Conservation (phyloP, 2,113 vertebrate genomes). For the Psephotus haematonotus region DNA sequence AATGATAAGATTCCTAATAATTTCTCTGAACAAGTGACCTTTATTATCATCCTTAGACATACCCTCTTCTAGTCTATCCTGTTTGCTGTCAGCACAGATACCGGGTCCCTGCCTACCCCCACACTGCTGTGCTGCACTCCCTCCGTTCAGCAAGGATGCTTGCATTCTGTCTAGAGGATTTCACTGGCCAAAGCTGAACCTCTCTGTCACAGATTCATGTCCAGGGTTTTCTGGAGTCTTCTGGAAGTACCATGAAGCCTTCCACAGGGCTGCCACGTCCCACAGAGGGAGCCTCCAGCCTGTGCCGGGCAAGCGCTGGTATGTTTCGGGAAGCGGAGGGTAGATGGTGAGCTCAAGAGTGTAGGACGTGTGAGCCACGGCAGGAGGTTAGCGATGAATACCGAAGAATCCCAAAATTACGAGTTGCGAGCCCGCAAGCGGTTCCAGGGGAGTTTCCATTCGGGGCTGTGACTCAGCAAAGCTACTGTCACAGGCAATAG, state of each 20-base stretch:
- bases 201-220: neutral
- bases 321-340: neutral
- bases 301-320: rapidly evolving
- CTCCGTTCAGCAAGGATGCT: neutral
- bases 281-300: neutral
- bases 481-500: neutral
- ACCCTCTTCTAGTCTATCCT: neutral
- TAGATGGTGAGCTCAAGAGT: rapidly evolving
- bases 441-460: conserved; percentile 68
- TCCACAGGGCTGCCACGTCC: neutral
- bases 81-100: neutral
- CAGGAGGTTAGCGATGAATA: conserved; percentile 54
- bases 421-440: conserved; percentile 55
- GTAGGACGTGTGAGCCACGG: neutral
- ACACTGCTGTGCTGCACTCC: rapidly evolving
- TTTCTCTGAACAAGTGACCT: neutral
- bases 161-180: neutral
- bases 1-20: neutral
- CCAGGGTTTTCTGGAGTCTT: neutral
- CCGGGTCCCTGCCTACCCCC: neutral
- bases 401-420: conserved; percentile 69
- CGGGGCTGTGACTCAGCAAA: conserved; percentile 54
- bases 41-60: neutral
- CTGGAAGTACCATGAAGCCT: neutral
- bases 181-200: neutral